Conservation (phyloP, 2,113 vertebrate species). For the Jacana jacana region DNA sequence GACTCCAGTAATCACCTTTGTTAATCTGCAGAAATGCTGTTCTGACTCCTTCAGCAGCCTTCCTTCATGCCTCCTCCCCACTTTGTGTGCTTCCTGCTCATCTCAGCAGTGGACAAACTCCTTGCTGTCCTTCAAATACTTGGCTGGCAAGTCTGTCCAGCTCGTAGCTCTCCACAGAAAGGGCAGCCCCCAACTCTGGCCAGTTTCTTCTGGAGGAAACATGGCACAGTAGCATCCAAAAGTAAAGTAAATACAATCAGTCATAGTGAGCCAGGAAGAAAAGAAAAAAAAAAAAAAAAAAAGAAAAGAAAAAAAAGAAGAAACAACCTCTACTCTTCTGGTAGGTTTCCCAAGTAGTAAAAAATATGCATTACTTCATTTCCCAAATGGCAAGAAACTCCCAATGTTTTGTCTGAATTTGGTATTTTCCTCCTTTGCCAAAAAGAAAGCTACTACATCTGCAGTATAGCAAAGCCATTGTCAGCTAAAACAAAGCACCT, state of each 20-base stretch:
- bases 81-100: neutral
- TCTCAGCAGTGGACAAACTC: neutral
- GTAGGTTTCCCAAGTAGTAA: neutral
- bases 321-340: neutral
- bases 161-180: neutral
- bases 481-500: neutral
- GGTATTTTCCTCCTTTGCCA: neutral
- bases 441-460: neutral
- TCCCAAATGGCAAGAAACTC: neutral
- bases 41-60: neutral
- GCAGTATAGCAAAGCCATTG: neutral
- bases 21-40: neutral
- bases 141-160: accelerated
- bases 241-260: neutral
- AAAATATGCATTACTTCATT: neutral
- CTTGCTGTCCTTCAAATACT: neutral
- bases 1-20: neutral
- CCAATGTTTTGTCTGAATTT: neutral
- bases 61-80: neutral
- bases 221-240: neutral
- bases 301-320: neutral
- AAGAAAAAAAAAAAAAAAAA: accelerated
- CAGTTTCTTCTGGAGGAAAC: neutral
- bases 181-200: accelerated
- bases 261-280: neutral